Evolutionary conservation across 2,113 vertebrate genomes (phyloP).

Genomic region (Atractosteus spatula): DNA sequence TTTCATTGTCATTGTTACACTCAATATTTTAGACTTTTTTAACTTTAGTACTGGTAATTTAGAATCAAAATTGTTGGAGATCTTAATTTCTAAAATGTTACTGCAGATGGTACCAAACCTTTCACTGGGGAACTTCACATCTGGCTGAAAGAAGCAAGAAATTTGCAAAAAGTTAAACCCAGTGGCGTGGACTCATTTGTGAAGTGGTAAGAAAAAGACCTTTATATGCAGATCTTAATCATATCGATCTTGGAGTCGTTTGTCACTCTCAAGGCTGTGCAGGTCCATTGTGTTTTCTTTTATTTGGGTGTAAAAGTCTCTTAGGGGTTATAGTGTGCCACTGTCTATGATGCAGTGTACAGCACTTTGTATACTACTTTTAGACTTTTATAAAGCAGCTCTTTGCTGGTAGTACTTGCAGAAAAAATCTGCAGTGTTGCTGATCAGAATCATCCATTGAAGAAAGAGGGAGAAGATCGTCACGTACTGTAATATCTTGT

Average conservation of each 20-base stretch:
- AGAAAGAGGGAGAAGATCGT: not conserved
- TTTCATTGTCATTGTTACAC: no score
- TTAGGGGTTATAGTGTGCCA: not conserved
- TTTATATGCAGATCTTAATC: slow-evolving; percentile 12
- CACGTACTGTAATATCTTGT: no score
- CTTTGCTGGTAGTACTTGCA: not conserved
- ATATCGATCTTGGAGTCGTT: slow-evolving; percentile 33
- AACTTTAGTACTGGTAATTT: no score
- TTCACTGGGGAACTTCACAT: slow-evolving; percentile 37
- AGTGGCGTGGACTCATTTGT: slow-evolving; percentile 42
- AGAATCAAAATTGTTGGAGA: not conserved
- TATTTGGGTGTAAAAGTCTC: not conserved
- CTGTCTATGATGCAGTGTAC: slow-evolving; percentile 8
- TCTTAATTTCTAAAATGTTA: slow-evolving; percentile 20
- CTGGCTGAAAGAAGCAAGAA: slow-evolving; percentile 39
- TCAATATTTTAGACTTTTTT: no score
- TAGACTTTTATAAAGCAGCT: no score
- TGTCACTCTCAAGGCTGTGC: slow-evolving; percentile 18
- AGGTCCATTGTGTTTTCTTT: slow-evolving; percentile 29
- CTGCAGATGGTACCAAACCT: slow-evolving; percentile 28
- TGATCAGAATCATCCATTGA: not conserved
- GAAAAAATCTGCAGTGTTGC: not conserved
- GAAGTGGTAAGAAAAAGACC: slow-evolving; percentile 34
- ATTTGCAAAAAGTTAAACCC: slow-evolving; percentile 31
- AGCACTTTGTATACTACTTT: slow-evolving; percentile 8